Evolutionary conservation across 2,113 vertebrate species (phyloP).

Genomic region (Machaerirhynchus nigripectus): DNA sequence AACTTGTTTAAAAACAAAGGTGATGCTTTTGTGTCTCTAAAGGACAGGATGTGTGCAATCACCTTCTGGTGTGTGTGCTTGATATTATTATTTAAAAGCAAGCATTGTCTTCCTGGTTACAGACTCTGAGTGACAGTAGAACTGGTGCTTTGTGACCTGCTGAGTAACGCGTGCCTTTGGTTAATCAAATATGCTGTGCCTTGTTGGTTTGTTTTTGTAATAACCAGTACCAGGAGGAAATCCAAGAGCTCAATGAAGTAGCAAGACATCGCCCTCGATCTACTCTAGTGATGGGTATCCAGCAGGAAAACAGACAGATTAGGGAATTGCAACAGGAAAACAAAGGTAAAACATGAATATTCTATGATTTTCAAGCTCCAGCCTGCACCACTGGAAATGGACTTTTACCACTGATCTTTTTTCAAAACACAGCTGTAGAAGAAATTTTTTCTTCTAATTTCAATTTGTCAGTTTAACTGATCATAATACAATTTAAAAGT

Average conservation of each 20-base stretch:
- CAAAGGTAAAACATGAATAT: conserved; percentile 79
- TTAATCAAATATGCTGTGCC: not conserved
- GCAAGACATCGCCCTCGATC: conserved; percentile 95
- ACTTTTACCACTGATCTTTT: not conserved
- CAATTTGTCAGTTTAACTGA: not conserved
- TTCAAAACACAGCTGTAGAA: not conserved
- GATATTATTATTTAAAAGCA: not conserved
- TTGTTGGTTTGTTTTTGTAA: not conserved
- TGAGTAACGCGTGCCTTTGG: not conserved
- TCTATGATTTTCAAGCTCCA: not conserved
- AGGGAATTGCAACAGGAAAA: conserved; percentile 95
- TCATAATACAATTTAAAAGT: not conserved
- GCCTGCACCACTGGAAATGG: not conserved
- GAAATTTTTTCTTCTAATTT: not conserved
- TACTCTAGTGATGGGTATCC: conserved; percentile 93
- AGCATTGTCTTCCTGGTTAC: not conserved
- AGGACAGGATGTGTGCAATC: not conserved
- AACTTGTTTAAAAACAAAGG: not conserved
- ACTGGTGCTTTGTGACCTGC: not conserved
- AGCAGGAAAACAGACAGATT: conserved; percentile 97
- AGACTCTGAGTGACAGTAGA: not conserved
- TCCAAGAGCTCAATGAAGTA: conserved; percentile 91
- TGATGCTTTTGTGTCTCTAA: not conserved
- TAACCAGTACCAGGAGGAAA: conserved; percentile 93
- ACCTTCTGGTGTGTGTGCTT: not conserved